Evolutionary conservation across 2,113 vertebrate species (phyloP).

Genomic region (Nanorana parkeri): DNA sequence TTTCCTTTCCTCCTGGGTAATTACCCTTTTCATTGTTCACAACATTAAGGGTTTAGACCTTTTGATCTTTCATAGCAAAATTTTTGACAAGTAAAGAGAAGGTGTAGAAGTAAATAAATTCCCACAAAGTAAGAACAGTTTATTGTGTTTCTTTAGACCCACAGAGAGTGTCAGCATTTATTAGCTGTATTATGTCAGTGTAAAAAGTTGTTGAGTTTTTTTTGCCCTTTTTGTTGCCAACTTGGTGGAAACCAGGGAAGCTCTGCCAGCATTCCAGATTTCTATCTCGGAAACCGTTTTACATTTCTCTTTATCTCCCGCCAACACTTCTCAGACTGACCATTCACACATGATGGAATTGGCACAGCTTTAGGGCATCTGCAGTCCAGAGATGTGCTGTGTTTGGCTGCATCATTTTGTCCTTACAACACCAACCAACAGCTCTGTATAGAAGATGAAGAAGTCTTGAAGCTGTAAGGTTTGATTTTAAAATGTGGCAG

Average conservation of each 20-base stretch:
- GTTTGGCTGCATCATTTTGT: conserved; percentile 9
- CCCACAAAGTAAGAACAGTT: not conserved
- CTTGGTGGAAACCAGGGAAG: conserved; percentile 2
- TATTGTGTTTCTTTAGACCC: conserved; percentile 12
- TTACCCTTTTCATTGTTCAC: too few relatives aligned
- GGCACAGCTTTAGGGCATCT: conserved; percentile 43
- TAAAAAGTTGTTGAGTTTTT: conserved; percentile 3
- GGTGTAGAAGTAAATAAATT: not conserved
- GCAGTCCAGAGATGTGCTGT: conserved; percentile 30
- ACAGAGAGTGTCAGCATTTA: conserved; percentile 7
- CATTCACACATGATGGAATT: conserved; percentile 49
- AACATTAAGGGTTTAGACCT: too few relatives aligned
- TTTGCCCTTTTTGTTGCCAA: conserved; percentile 17
- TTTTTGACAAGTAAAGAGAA: not conserved
- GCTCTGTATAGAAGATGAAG: not conserved
- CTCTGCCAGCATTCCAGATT: conserved; percentile 49
- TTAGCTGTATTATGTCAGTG: conserved; percentile 46
- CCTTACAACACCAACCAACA: not conserved
- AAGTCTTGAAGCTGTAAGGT: not conserved
- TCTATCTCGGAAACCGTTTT: conserved; percentile 21
- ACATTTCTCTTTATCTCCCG: conserved; percentile 26
- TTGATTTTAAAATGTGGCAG: not conserved
- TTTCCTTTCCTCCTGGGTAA: too few relatives aligned
- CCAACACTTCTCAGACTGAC: conserved; percentile 48
- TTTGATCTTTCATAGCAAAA: not conserved